A percentile compares a stretch with the other conserved stretches of the same genome.
phyloP scores from a whole-genome alignment of 2,888 invertebrate genomes.

The Nomada flava region DNA sequence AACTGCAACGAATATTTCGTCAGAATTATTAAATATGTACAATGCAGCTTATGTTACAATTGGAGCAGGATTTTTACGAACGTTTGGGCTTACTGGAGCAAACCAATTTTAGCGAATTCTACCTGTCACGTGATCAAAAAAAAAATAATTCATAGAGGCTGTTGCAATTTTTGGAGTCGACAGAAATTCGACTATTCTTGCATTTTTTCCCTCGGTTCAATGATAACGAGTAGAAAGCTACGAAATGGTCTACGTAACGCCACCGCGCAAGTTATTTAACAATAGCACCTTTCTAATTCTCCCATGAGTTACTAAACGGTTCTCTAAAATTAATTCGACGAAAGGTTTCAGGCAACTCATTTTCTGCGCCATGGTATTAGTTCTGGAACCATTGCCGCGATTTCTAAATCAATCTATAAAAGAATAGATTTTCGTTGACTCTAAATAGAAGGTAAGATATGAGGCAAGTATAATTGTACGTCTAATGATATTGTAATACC shows the following conservation, averaged over 20 bases:
- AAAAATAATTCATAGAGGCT: not conserved
- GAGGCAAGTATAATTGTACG: too few relatives aligned
- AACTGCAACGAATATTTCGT: not conserved
- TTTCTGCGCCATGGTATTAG: not conserved
- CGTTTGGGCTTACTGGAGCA: not conserved
- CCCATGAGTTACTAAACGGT: not conserved
- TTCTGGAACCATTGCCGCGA: not conserved
- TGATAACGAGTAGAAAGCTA: conserved; percentile 31
- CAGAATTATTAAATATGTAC: conserved; percentile 4
- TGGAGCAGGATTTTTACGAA: not conserved
- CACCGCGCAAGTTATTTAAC: conserved; percentile 3
- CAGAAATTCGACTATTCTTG: not conserved
- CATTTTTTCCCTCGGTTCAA: conserved; percentile 9
- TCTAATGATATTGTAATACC: too few relatives aligned
- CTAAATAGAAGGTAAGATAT: too few relatives aligned
- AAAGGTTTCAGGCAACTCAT: not conserved
- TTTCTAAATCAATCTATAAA: not conserved
- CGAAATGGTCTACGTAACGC: conserved; percentile 7
- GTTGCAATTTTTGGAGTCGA: not conserved
- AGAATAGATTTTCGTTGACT: not conserved
- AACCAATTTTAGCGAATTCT: not conserved
- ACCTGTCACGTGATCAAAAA: not conserved
- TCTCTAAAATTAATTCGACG: not conserved
- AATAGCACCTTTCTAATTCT: not conserved
- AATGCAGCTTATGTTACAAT: not conserved